Conservation (phyloP, 2,113 vertebrate genomes). For the Chelonoidis abingdonii region DNA sequence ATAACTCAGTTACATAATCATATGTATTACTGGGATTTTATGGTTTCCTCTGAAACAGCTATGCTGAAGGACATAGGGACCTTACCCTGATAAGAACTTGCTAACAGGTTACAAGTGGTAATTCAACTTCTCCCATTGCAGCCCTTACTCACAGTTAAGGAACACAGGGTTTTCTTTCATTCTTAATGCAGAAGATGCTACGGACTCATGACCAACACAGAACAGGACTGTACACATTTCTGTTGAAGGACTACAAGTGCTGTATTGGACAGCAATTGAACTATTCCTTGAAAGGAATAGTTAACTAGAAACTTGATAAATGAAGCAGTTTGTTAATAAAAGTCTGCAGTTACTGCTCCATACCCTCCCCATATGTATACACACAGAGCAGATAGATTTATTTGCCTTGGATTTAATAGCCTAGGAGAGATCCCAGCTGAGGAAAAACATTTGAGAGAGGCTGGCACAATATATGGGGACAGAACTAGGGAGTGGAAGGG, state of each 20-base stretch:
- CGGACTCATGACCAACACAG: conserved; percentile 3
- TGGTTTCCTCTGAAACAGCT: background rate
- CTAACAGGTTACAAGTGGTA: background rate
- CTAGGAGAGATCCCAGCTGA: conserved; percentile 6
- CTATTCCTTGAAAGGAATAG: conserved; percentile 26
- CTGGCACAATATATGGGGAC: background rate
- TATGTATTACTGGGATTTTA: background rate
- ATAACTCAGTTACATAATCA: background rate
- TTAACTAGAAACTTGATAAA: conserved; percentile 40
- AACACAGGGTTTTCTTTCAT: conserved; percentile 39
- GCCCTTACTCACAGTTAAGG: conserved; percentile 21
- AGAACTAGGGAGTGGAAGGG: conserved; percentile 11
- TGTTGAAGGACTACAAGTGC: background rate
- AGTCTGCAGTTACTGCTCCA: background rate
- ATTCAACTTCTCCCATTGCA: conserved; percentile 30
- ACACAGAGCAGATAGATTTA: background rate
- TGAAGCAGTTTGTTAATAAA: background rate
- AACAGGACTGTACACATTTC: conserved; percentile 8
- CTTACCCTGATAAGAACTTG: background rate
- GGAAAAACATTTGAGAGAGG: conserved; percentile 22
- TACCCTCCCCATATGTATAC: background rate
- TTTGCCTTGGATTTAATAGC: background rate
- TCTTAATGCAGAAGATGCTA: conserved; percentile 3
- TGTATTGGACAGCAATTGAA: background rate
- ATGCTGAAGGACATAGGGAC: background rate